Conservation (phyloP, 1,140 invertebrate genomes). For the Atta cephalotes region DNA sequence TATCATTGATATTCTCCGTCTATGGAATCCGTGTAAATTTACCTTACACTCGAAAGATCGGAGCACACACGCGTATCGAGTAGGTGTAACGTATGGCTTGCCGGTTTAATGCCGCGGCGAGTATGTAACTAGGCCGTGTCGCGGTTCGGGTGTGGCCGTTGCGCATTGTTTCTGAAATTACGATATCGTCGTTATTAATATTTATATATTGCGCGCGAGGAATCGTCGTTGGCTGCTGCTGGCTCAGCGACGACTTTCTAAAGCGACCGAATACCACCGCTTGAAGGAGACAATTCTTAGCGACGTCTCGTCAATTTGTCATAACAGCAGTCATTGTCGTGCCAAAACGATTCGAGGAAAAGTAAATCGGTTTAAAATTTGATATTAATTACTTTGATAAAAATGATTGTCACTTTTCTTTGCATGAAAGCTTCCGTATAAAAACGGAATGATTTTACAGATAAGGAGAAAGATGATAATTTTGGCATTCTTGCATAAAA, state of each 20-base stretch:
- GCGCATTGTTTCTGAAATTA: constrained; percentile 80
- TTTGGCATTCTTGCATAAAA: not conserved
- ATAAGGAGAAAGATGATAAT: not conserved
- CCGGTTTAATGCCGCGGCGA: constrained; percentile 56
- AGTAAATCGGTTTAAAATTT: not conserved
- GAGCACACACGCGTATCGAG: constrained; percentile 1
- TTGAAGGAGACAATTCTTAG: constrained; percentile 12
- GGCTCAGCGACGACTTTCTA: constrained; percentile 78
- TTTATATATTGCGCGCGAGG: constrained; percentile 78
- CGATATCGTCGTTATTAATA: constrained; percentile 84
- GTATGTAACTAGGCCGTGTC: constrained; percentile 71
- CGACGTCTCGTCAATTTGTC: constrained; percentile 18
- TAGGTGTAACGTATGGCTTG: constrained; percentile 57
- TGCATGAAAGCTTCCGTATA: not conserved
- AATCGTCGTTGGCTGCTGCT: constrained; percentile 58
- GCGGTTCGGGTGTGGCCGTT: constrained; percentile 79
- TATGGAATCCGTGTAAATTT: constrained; percentile 35
- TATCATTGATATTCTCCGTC: constrained; percentile 3
- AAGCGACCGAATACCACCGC: constrained; percentile 76
- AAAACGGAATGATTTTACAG: not conserved
- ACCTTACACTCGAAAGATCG: constrained; percentile 23
- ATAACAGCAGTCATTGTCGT: not conserved
- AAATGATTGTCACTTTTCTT: not conserved
- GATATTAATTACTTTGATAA: not conserved
- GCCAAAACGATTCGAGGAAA: not conserved